Conservation (phyloP, 2,113 vertebrate species). For the Ornithorhynchus anatinus region DNA sequence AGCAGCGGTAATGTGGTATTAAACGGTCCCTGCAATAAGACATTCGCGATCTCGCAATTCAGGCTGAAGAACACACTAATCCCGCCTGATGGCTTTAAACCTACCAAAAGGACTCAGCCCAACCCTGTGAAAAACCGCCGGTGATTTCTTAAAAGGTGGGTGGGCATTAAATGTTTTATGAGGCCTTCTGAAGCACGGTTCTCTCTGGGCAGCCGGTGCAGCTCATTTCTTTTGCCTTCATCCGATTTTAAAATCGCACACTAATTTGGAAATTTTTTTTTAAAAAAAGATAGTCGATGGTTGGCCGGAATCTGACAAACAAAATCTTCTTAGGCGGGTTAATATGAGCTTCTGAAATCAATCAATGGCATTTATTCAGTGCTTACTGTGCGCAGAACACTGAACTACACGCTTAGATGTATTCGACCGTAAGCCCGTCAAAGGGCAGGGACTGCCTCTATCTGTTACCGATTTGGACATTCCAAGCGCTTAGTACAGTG, state of each 20-base stretch:
- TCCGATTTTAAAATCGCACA: slow-evolving; percentile 37
- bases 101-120: slow-evolving; percentile 30
- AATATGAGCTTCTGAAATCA: no score
- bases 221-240: slow-evolving; percentile 11
- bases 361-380: no score
- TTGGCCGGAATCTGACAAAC: background rate
- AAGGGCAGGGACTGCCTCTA: no score
- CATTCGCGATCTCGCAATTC: slow-evolving; percentile 55
- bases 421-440: no score
- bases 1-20: slow-evolving; percentile 41
- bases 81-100: slow-evolving; percentile 57
- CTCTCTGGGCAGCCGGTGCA: background rate
- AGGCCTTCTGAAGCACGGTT: background rate
- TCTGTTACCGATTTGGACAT: no score
- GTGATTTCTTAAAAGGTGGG: slow-evolving; percentile 55
- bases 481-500: no score
- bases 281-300: background rate
- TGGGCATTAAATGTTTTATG: slow-evolving; percentile 46
- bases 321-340: background rate
- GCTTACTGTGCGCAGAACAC: no score
- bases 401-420: no score
- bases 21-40: slow-evolving; percentile 58
- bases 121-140: slow-evolving; percentile 50
- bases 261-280: slow-evolving; percentile 30
- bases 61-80: slow-evolving; percentile 59